A percentile compares a stretch with the other conserved stretches of the same genome.
Conservation (phyloP, 2,888 invertebrate species). For the Cheilosia grossa region DNA sequence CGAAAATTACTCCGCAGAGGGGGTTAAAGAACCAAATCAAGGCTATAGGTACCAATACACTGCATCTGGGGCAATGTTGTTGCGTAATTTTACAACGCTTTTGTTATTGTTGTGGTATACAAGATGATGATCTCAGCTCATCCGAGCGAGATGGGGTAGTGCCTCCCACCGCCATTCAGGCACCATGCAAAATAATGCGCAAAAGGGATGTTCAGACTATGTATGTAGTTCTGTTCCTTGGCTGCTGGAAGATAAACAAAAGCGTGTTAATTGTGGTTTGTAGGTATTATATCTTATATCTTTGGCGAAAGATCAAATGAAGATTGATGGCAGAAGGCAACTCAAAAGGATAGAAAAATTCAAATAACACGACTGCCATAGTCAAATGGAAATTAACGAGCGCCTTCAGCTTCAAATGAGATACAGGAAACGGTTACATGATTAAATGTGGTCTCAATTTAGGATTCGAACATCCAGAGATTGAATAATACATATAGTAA, state of each 20-base stretch:
- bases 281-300: too few relatives aligned
- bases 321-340: too few relatives aligned
- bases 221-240: neutral
- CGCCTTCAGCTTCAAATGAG: neutral
- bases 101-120: neutral
- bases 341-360: neutral
- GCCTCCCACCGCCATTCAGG: neutral
- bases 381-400: neutral
- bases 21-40: neutral
- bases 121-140: conserved; percentile 2
- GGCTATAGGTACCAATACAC: neutral
- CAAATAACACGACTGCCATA: neutral
- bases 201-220: neutral
- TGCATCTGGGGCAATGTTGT: neutral
- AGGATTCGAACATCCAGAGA: neutral
- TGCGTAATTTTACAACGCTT: conserved; percentile 3
- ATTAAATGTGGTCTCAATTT: neutral
- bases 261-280: too few relatives aligned
- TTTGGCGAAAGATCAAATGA: too few relatives aligned
- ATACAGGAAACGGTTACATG: neutral
- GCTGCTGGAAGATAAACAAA: neutral
- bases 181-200: neutral
- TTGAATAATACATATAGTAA: neutral
- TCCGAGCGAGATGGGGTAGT: neutral
- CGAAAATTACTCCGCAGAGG: neutral